Evolutionary conservation across 2,888 invertebrate species (phyloP), one percentile per base, ranked within the genome.

Genomic region (Pelosia muscerda): DNA sequence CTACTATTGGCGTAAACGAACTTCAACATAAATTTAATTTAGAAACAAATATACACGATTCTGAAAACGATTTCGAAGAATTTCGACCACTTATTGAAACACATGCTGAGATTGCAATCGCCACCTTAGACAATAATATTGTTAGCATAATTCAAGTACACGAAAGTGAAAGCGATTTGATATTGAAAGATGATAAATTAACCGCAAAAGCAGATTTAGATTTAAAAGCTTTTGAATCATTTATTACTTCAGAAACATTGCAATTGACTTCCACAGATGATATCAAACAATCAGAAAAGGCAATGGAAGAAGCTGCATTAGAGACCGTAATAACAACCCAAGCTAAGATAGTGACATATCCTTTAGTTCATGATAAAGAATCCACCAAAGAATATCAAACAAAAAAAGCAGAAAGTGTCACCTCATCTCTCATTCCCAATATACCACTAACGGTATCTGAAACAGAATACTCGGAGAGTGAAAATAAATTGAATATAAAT

Each of bases 311-410:
- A 76, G 82, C 79, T 34, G 94, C 94, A 56, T 88, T 83, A 10
- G 83, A 95, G 68, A 90, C 92, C 34, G 81, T 97, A 26, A 94
- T 96, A 82, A 96, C 96, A 9, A 92, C 95, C 26, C 96, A 96
- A 86, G 96, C 97, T 1, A 96, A 96, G 84, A 95, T 96, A 81
- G 87, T 97, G 42, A 95, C 95, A 13, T 93, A 96, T 78, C 95
- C 96, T 4, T 81, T 95, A 25, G 85, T 96, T 22, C 96, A 97
- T 73, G 97, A 98, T 80, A 96, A 96, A 78, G 97, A 97, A 90
- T 89, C 73, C n/a, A 64, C 73, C 3, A 84, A 86, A 72, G 83
- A 88, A 34, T 93, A 88, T 82, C 62, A 63, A 22, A 78, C 78
- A 22, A 87, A 82, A 72, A 86, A 86, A 74, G 73, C 88, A 0